phyloP scores from a whole-genome alignment of 1,140 invertebrate species.

The Ceratitis capitata region DNA sequence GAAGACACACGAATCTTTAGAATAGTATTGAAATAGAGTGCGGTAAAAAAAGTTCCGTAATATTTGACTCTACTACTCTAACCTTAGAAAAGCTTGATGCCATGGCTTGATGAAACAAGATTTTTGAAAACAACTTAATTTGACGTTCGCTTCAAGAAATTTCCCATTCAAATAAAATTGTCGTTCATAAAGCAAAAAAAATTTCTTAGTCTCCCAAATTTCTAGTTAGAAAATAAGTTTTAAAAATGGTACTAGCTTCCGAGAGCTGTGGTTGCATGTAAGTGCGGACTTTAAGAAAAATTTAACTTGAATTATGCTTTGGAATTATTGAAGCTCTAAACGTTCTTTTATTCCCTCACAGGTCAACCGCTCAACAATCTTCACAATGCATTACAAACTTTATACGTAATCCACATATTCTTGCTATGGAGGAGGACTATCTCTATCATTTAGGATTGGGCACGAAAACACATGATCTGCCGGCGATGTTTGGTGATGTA shows the following conservation, averaged over 20 bases:
- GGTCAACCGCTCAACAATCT: not conserved
- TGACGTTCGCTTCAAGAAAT: not conserved
- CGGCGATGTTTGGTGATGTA: not conserved
- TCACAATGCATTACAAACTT: not conserved
- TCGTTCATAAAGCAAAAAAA: not conserved
- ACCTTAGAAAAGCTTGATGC: no score
- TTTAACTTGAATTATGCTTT: not conserved
- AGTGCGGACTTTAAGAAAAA: not conserved
- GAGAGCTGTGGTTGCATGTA: not conserved
- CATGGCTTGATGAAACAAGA: no score
- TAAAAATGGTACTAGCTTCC: not conserved
- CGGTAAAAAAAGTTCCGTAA: no score
- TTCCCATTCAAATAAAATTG: not conserved
- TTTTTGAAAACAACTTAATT: not conserved
- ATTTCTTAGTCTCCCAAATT: not conserved
- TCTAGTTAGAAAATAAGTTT: not conserved
- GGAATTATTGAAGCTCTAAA: not conserved
- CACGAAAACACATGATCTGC: not conserved
- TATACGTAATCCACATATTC: not conserved
- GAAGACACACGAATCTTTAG: no score
- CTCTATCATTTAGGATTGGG: conserved; percentile 1
- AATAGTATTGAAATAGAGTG: no score
- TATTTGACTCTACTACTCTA: no score
- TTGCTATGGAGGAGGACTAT: not conserved
- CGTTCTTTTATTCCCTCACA: not conserved